Evolutionary conservation across 2,113 vertebrate species (phyloP), one percentile per base, ranked within the genome.

Genomic region (Todiramphus chloris): DNA sequence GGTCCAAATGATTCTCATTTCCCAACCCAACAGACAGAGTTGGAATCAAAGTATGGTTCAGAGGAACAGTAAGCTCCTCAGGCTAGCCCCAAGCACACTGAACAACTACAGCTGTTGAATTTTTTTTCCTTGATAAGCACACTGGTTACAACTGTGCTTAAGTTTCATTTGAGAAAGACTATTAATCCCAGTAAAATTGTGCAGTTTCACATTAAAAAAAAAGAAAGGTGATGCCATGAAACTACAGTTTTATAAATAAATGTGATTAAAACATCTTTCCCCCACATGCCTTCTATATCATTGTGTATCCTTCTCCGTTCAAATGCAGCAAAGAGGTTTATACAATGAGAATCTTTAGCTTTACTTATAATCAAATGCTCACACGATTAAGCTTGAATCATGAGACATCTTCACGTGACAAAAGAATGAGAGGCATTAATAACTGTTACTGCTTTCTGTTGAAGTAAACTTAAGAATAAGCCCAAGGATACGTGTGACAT

Each of bases 41-140:
- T 48, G 91, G 90, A 97, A 96, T 97, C 93, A 94, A 97, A 96
- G 93, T 4, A 59, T 18, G 77, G 85, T 94, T 97, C 93, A 95
- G 84, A 96, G 85, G 84, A 96, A 87, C 89, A 95, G 31, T 1
- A 35, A 63, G 60, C 31, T 97, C 87, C 97, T 94, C 72, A 35
- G 87, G 94, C 91, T 63, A 94, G 96, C 94, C 89, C 84, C 90
- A 90, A 93, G 95, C 93, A 96, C 84, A 41, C 41, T 23, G 39
- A 66, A n/a, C 44, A 84, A 77, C 80, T 67, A 58, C 83, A 77
- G 68, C 89, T 96, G 89, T 39, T 82, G 85, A 53, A 35, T 89
- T 87, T 35, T 59, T 74, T 78, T 77, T 70, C 69, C 92, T 58
- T 28, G 21, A 8, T 78, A 55, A 46, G 35, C 6, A 5, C 67